A percentile compares a stretch with the other conserved stretches of the same genome.
phyloP scores from a whole-genome alignment of 2,797 vertebrate species.

The Coregonus sp. region DNA sequence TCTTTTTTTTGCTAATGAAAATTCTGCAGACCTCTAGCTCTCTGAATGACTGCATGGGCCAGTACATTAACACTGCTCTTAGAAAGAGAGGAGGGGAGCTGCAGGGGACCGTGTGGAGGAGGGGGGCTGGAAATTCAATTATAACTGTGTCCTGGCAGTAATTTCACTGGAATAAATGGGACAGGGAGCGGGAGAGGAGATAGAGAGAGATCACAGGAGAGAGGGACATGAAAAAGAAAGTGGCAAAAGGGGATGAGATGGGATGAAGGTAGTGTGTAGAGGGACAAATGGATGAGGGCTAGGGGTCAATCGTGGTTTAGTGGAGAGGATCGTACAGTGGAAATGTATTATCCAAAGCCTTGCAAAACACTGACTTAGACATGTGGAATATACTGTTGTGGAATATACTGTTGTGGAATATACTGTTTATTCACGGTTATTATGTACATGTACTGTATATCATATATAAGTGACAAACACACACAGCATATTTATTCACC shows the following conservation, averaged over 20 bases:
- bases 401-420: neutral
- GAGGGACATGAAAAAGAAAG: constrained; percentile 42
- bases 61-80: constrained; percentile 68
- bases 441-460: neutral
- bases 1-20: constrained; percentile 52
- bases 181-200: constrained; percentile 35
- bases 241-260: constrained; percentile 25
- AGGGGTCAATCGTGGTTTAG: neutral
- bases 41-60: constrained; percentile 52
- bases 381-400: neutral
- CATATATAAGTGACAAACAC: neutral
- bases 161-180: constrained; percentile 68
- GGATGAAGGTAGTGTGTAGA: neutral
- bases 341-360: neutral
- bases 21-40: constrained; percentile 53
- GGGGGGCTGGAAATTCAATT: constrained; percentile 75
- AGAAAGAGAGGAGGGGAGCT: constrained; percentile 43
- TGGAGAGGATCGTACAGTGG: constrained; percentile 27
- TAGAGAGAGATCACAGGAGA: constrained; percentile 48
- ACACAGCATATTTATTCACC: neutral
- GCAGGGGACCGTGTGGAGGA: neutral
- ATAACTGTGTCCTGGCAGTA: constrained; percentile 68
- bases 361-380: too few relatives aligned
- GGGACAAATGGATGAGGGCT: neutral
- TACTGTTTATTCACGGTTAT: constrained; percentile 2